These are phyloP conservation scores for Tamandua tetradactyla DNA, from an alignment of 2,797 vertebrate genomes.

Conservation along the genomic window DNA sequence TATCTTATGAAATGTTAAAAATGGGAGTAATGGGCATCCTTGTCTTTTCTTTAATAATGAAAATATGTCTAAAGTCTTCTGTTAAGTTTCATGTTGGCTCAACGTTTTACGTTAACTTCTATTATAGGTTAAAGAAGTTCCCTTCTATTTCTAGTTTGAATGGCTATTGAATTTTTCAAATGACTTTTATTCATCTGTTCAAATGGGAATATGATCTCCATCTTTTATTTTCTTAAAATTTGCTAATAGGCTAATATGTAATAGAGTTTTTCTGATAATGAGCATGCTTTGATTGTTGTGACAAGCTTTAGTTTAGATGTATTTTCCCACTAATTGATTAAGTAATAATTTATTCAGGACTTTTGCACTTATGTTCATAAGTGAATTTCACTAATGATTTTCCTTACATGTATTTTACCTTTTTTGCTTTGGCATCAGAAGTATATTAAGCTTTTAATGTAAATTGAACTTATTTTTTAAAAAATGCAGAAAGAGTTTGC, in stretches of 20 bases:
- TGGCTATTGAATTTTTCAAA: neutral
- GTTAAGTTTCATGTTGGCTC: neutral
- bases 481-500: neutral
- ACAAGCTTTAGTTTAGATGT: neutral
- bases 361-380: neutral
- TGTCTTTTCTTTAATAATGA: neutral
- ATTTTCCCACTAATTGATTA: neutral
- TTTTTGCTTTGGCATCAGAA: neutral
- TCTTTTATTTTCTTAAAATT: neutral
- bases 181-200: neutral
- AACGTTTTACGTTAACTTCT: neutral
- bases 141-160: conserved; percentile 4
- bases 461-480: neutral
- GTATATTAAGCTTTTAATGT: neutral
- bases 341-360: neutral
- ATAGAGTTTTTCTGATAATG: neutral
- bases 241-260: neutral
- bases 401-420: neutral
- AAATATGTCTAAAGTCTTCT: neutral
- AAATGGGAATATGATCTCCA: neutral
- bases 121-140: neutral
- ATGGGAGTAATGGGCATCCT: neutral
- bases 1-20: neutral
- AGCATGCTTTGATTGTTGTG: neutral
- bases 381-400: neutral